Base-by-base conservation (phyloP, 2,113 vertebrate genomes). In the Pelobates fuscus region DNA sequence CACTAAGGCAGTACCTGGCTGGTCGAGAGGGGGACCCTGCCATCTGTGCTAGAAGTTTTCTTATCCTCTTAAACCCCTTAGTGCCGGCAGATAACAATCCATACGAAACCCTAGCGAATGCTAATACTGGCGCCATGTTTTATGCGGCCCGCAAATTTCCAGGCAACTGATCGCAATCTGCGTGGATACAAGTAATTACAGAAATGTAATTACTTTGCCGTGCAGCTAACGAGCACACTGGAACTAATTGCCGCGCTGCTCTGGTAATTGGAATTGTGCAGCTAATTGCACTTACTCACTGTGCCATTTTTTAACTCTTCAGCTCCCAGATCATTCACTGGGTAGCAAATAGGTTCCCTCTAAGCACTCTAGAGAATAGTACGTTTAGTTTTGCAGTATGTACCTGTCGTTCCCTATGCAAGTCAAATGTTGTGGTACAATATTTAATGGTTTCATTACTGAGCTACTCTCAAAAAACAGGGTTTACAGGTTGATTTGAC, bases 161-260 rank as follows among this genome's bases (percentile, higher is more conserved):
- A 43, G 8, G 32, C 63, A 37, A 59, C 55, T 68, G 73, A 76
- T 68, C 55, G 27, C 73, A 76, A 76, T 76, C 73, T 68, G 73
- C 43, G 14, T 10, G 26, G 64, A 68, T 68, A 76, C 73, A 76
- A 76, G 73, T 76, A 76, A 76, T 76, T 76, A 76, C 73, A 61
- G 73, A 55, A 76, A 68, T 68, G 55, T 76, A 76, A 76, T 76
- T 60, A 67, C 73, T 59, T 64, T 76, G 73, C 73, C 37, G 73
- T 64, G 67, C 73, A 54, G 65, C 65, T 76, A 68, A 76, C n/a
- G 65, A 68, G 64, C 64, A 32, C 64, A 46, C 73, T 68, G 73
- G 73, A 76, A 76, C 73, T 76, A 76, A 76, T 76, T 68, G 65
- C 73, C 30, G 55, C 59, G 64, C 73, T 20, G 73, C 65, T 61